Conservation (phyloP, 2,888 invertebrate species). For the Sylvicola fuscatus region DNA sequence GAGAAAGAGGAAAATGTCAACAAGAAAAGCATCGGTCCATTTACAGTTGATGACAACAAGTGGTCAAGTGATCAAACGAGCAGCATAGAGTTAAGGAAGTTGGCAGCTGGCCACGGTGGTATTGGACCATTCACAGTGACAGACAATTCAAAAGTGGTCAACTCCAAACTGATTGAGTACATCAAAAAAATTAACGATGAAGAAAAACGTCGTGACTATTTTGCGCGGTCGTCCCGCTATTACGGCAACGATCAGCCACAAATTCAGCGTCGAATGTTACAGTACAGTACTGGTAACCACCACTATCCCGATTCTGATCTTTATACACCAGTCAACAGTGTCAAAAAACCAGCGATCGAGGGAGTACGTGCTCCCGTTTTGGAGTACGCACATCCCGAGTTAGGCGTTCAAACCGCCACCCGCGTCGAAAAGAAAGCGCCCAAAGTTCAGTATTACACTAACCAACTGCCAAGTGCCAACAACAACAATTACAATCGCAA, state of each 20-base stretch:
- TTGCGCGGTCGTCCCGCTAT: conserved; percentile 28
- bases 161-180: conserved; percentile 39
- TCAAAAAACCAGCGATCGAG: conserved; percentile 38
- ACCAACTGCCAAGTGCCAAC: not conserved
- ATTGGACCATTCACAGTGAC: conserved; percentile 41
- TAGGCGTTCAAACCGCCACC: conserved; percentile 57
- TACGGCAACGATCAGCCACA: conserved; percentile 27
- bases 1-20: conserved; percentile 17
- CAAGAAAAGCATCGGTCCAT: conserved; percentile 28
- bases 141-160: conserved; percentile 35
- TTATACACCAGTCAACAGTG: conserved; percentile 38
- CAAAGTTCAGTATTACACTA: conserved; percentile 11
- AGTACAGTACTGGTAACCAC: conserved; percentile 35
- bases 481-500: not conserved
- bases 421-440: conserved; percentile 16
- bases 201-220: conserved; percentile 38
- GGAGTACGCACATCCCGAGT: conserved; percentile 60
- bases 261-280: conserved; percentile 50
- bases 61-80: conserved; percentile 21
- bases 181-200: conserved; percentile 45
- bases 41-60: conserved; percentile 36
- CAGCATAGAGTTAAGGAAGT: conserved; percentile 19
- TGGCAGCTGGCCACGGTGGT: conserved; percentile 20
- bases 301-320: conserved; percentile 42
- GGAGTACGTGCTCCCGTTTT: conserved; percentile 53